Evolutionary conservation across 2,797 vertebrate genomes (phyloP).

Genomic region (Microchirus variegatus): DNA sequence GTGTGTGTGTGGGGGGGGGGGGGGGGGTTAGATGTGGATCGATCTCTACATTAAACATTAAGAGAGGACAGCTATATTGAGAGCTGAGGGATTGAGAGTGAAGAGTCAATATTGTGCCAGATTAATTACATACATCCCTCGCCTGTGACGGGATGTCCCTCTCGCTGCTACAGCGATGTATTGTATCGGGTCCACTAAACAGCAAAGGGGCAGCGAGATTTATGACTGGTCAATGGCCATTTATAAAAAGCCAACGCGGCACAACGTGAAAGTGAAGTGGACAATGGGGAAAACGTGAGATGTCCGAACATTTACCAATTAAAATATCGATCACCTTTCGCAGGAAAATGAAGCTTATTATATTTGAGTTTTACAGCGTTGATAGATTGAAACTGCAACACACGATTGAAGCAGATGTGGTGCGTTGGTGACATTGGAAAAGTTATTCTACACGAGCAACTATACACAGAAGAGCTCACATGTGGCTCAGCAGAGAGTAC

Average conservation of each 20-base stretch:
- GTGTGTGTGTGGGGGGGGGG: no score
- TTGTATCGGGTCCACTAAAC: conserved; percentile 57
- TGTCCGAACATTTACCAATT: conserved; percentile 32
- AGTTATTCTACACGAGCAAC: no score
- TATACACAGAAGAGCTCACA: no score
- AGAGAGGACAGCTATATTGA: conserved; percentile 78
- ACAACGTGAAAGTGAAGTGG: conserved; percentile 66
- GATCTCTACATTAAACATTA: conserved; percentile 83
- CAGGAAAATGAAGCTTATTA: neutral
- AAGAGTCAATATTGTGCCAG: conserved; percentile 79
- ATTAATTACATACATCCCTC: conserved; percentile 78
- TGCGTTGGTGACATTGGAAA: no score
- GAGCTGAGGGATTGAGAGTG: conserved; percentile 69
- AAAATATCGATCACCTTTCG: conserved; percentile 16
- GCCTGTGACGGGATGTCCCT: conserved; percentile 63
- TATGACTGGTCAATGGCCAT: conserved; percentile 64
- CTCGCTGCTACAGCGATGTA: conserved; percentile 53
- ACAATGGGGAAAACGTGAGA: conserved; percentile 53
- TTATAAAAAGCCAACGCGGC: conserved; percentile 71
- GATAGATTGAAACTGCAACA: no score
- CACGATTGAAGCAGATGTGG: no score
- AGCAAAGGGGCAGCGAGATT: conserved; percentile 55
- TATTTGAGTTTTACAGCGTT: neutral
- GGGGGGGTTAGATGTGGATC: conserved; percentile 72
- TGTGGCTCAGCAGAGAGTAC: no score